Evolutionary conservation across 2,797 vertebrate species (phyloP).

Genomic region (Lepus oiostolus): DNA sequence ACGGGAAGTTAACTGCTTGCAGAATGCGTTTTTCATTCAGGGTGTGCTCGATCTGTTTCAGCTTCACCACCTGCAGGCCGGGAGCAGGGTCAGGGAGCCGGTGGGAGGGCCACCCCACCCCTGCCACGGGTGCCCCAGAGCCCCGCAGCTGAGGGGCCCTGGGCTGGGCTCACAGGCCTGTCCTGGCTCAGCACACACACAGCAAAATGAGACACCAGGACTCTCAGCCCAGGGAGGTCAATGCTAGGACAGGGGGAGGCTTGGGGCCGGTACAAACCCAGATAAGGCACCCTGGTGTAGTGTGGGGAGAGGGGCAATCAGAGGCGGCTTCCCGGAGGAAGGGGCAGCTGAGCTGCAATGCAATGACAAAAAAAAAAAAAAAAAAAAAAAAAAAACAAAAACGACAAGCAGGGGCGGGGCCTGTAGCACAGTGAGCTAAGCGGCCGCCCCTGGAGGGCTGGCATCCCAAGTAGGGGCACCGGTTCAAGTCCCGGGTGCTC

Average conservation of each 20-base stretch:
- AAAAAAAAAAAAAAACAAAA: too few relatives aligned
- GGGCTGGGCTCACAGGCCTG: not conserved
- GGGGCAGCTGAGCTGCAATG: not conserved
- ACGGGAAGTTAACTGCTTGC: constrained; percentile 96
- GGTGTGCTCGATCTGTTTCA: constrained; percentile 97
- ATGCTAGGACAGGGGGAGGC: not conserved
- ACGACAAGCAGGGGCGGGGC: not conserved
- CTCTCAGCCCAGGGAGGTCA: not conserved
- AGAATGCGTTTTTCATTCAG: constrained; percentile 97
- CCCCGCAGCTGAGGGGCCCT: too few relatives aligned
- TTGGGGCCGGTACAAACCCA: not conserved
- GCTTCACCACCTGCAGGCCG: constrained; percentile 92
- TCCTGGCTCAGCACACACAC: not conserved
- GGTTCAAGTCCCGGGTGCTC: too few relatives aligned
- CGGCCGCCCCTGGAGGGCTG: too few relatives aligned
- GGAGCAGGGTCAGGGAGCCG: not conserved
- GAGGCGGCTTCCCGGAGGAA: constrained; percentile 47
- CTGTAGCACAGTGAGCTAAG: not conserved
- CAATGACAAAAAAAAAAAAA: not conserved
- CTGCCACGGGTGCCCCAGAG: not conserved
- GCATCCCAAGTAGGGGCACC: too few relatives aligned
- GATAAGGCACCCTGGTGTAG: not conserved
- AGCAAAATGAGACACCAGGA: not conserved
- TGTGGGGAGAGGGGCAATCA: not conserved
- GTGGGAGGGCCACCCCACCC: not conserved